Evolutionary conservation across 1,140 invertebrate genomes (phyloP).

Genomic region (Philaenus spumarius): DNA sequence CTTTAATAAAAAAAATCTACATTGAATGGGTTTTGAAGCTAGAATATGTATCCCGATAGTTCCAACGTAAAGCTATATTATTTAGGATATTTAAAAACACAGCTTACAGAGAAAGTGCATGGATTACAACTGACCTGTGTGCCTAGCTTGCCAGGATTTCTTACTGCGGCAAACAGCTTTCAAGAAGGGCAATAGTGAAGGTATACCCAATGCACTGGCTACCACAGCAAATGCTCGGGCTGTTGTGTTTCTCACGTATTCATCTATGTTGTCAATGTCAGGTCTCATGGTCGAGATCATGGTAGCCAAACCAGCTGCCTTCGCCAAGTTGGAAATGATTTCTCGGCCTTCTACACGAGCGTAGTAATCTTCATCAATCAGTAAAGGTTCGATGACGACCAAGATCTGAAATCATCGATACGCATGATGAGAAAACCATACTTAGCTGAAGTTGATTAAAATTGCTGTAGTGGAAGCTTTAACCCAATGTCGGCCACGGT

Average conservation of each 20-base stretch:
- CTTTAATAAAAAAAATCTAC: no score
- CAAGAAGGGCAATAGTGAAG: conserved; percentile 93
- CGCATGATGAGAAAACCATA: no score
- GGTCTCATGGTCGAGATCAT: conserved; percentile 99
- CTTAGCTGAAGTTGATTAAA: no score
- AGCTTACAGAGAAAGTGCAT: no score
- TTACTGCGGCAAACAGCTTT: conserved; percentile 99
- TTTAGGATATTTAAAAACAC: no score
- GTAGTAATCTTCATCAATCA: conserved; percentile 99
- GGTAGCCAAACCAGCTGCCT: conserved; percentile 98
- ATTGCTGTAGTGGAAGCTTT: no score
- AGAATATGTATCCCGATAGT: no score
- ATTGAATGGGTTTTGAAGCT: no score
- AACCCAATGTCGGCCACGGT: no score
- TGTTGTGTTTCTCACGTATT: conserved; percentile 99
- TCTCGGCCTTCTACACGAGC: conserved; percentile 98
- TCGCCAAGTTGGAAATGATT: conserved; percentile 99
- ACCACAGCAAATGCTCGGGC: conserved; percentile 99
- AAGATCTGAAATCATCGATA: conserved; percentile 70
- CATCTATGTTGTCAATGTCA: conserved; percentile 99
- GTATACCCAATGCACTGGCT: conserved; percentile 97
- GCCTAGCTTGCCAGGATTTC: conserved; percentile 99
- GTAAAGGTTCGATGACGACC: conserved; percentile 96
- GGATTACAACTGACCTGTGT: conserved; percentile 76
- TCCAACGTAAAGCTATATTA: no score